Evolutionary conservation across 1,140 invertebrate genomes (phyloP).

Genomic region (Cephus cinctus): DNA sequence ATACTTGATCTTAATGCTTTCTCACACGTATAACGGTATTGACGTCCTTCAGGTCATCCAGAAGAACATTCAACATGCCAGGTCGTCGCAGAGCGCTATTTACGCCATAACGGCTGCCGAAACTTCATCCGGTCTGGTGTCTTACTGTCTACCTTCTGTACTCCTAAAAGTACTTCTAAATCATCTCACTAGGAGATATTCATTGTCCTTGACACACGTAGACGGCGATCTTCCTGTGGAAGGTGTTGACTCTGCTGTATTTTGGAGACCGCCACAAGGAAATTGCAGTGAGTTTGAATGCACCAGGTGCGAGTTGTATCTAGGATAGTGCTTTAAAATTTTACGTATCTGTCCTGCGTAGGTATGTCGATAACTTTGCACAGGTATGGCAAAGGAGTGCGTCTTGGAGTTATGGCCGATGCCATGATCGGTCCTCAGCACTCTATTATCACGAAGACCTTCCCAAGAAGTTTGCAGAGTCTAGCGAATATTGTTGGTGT

Average conservation of each 20-base stretch:
- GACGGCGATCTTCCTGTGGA: conserved; percentile 68
- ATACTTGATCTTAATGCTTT: too few species aligned
- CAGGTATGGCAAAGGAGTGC: conserved; percentile 67
- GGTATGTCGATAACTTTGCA: conserved; percentile 76
- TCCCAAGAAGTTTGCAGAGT: conserved; percentile 53
- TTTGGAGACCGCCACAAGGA: conserved; percentile 77
- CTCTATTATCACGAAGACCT: conserved; percentile 53
- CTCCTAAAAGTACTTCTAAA: conserved; percentile 68
- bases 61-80: conserved; percentile 60
- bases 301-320: background rate
- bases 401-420: conserved; percentile 75
- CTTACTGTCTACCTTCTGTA: conserved; percentile 66
- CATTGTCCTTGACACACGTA: conserved; percentile 71
- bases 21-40: conserved; percentile 40
- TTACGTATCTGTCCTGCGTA: conserved; percentile 40
- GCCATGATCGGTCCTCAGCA: conserved; percentile 67
- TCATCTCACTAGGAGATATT: conserved; percentile 69
- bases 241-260: conserved; percentile 66
- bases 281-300: conserved; percentile 68
- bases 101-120: conserved; percentile 69
- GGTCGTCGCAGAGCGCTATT: conserved; percentile 64
- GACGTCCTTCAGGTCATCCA: conserved; percentile 55
- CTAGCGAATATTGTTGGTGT: conserved; percentile 51
- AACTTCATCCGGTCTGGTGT: conserved; percentile 65
- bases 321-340: background rate